A percentile compares a stretch with the other conserved stretches of the same genome.
These are phyloP conservation scores for Pogonophryne albipinna DNA, from an alignment of 2,797 vertebrate species.

Conservation along the genomic window DNA sequence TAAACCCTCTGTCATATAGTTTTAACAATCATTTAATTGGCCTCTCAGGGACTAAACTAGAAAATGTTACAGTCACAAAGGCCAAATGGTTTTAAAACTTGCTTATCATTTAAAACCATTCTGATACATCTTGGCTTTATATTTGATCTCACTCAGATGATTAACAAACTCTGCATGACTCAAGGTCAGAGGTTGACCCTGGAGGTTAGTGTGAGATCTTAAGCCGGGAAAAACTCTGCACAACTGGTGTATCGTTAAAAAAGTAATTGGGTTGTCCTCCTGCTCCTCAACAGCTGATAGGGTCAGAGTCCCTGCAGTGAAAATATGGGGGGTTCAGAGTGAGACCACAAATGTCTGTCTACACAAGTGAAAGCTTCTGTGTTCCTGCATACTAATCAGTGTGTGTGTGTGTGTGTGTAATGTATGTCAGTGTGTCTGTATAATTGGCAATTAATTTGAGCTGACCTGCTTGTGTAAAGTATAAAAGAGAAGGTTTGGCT, in stretches of 20 bases:
- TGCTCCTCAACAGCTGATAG: slow-evolving; percentile 26
- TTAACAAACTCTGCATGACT: slow-evolving; percentile 31
- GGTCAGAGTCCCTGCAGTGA: slow-evolving; percentile 11
- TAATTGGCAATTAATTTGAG: slow-evolving; percentile 46
- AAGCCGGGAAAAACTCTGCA: slow-evolving; percentile 9
- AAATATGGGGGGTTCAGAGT: slow-evolving; percentile 18
- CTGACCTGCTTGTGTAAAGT: slow-evolving; percentile 48
- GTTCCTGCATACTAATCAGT: slow-evolving; percentile 7
- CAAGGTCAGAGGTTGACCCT: slow-evolving; percentile 18
- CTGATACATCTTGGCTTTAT: neutral
- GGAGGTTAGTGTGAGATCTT: slow-evolving; percentile 25
- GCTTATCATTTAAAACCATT: neutral
- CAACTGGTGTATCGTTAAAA: slow-evolving; percentile 26
- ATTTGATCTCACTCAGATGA: slow-evolving; percentile 33
- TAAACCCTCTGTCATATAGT: slow-evolving; percentile 25
- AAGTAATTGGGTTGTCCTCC: slow-evolving; percentile 37
- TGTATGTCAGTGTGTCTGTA: slow-evolving; percentile 3
- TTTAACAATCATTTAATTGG: slow-evolving; percentile 70
- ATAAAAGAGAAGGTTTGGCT: slow-evolving; percentile 34
- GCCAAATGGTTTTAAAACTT: slow-evolving; percentile 49
- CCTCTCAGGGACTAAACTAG: slow-evolving; percentile 55
- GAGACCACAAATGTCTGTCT: slow-evolving; percentile 3
- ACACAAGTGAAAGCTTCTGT: slow-evolving; percentile 21
- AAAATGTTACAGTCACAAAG: slow-evolving; percentile 62
- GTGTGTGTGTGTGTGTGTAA: slow-evolving; percentile 11